phyloP scores from a whole-genome alignment of 2,888 invertebrate genomes.

The Pseudanteris insignis region DNA sequence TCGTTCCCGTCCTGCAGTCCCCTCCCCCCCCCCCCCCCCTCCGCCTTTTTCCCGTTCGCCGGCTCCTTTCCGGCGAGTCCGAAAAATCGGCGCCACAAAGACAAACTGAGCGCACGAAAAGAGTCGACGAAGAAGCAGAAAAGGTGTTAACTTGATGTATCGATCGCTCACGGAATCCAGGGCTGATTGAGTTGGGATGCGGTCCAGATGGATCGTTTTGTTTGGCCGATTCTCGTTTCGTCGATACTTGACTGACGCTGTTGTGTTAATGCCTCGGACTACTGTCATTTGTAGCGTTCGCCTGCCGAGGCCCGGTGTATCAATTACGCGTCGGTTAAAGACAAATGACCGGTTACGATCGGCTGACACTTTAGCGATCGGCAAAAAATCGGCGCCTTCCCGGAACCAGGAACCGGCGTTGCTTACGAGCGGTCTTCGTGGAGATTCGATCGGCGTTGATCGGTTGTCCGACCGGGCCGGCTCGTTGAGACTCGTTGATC shows the following conservation, averaged over 20 bases:
- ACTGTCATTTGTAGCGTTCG: conserved; percentile 42
- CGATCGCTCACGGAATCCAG: conserved; percentile 52
- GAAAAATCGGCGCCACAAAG: conserved; percentile 12
- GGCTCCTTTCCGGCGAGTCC: neutral
- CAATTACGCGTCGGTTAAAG: conserved; percentile 39
- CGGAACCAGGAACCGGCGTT: conserved; percentile 9
- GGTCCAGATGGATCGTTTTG: conserved; percentile 42
- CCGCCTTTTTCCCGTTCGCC: conserved; percentile 28
- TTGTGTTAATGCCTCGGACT: conserved; percentile 40
- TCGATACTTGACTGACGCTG: conserved; percentile 37
- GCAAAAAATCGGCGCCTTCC: conserved; percentile 23
- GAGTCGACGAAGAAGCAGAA: conserved; percentile 46
- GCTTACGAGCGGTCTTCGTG: conserved; percentile 2
- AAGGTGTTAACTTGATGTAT: conserved; percentile 58
- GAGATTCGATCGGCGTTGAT: neutral
- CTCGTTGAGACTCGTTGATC: too few relatives aligned
- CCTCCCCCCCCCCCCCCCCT: conserved; percentile 40
- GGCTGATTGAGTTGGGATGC: conserved; percentile 48
- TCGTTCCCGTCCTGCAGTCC: too few relatives aligned
- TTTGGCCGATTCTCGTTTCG: conserved; percentile 38
- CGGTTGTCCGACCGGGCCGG: neutral
- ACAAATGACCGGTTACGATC: conserved; percentile 36
- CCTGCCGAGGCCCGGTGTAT: conserved; percentile 23
- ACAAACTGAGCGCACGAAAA: conserved; percentile 10
- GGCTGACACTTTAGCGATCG: conserved; percentile 26